A percentile compares a stretch with the other conserved stretches of the same genome.
Evolutionary conservation across 2,797 vertebrate species (phyloP).

Genomic region (Perdix hodgsoniae): DNA sequence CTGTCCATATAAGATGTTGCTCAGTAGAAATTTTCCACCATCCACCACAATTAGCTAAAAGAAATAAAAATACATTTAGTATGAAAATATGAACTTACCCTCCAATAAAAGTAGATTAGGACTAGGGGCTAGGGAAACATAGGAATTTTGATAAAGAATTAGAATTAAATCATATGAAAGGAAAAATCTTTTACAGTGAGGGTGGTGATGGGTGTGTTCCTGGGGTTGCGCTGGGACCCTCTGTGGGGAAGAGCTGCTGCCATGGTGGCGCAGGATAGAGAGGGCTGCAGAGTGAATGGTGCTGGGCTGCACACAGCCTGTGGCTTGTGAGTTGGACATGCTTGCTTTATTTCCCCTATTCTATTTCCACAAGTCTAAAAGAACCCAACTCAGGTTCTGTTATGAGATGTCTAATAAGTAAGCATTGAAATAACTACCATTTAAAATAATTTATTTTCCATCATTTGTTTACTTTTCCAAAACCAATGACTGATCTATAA

Average conservation of each 20-base stretch:
- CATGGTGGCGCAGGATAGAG: too few relatives aligned
- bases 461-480: background rate
- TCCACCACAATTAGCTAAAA: rapidly evolving
- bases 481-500: background rate
- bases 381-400: background rate
- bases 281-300: too few relatives aligned
- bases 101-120: background rate
- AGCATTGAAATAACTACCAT: background rate
- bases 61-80: background rate
- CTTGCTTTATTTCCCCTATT: background rate
- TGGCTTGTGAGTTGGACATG: too few relatives aligned
- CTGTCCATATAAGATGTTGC: too few relatives aligned
- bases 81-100: background rate
- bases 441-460: background rate
- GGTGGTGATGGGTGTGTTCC: too few relatives aligned
- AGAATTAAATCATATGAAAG: too few relatives aligned
- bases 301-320: too few relatives aligned
- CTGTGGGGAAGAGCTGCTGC: too few relatives aligned
- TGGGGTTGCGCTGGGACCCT: too few relatives aligned
- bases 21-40: background rate
- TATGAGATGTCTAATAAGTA: background rate
- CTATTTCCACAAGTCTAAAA: background rate
- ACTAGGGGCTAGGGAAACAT: rapidly evolving
- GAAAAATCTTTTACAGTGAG: too few relatives aligned
- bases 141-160: background rate